phyloP scores from a whole-genome alignment of 2,888 invertebrate genomes.

The Cantharis nigra region DNA sequence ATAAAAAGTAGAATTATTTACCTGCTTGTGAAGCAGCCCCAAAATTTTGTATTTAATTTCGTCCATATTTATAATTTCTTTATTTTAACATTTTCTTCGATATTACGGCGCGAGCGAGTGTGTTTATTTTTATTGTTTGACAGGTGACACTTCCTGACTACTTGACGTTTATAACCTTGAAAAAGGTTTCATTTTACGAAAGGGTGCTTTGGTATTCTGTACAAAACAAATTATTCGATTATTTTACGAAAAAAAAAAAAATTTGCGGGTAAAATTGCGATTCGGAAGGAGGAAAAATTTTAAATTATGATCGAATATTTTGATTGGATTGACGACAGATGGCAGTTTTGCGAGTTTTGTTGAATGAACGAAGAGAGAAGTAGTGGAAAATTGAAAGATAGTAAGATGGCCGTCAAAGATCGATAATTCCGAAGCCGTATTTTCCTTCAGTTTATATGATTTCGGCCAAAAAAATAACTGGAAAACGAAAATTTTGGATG shows the following conservation, averaged over 20 bases:
- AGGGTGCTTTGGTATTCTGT: background rate
- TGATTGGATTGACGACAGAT: background rate
- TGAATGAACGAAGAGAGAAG: conserved; percentile 21
- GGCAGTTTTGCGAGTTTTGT: background rate
- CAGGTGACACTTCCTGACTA: background rate
- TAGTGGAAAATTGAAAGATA: conserved; percentile 11
- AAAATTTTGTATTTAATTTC: conserved; percentile 55
- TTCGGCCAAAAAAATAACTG: conserved; percentile 36
- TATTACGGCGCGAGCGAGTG: background rate
- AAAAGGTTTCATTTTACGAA: background rate
- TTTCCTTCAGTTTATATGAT: conserved; percentile 42
- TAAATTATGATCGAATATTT: background rate
- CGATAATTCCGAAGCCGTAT: conserved; percentile 49
- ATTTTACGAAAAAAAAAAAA: background rate
- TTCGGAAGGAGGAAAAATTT: background rate
- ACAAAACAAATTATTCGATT: background rate
- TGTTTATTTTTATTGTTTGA: conserved; percentile 3
- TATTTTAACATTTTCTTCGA: background rate
- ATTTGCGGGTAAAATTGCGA: background rate
- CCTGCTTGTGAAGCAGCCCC: conserved; percentile 53
- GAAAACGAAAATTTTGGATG: conserved; percentile 31
- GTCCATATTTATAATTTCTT: conserved; percentile 44
- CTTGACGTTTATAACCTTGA: background rate
- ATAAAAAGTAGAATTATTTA: conserved; percentile 27
- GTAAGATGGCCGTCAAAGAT: conserved; percentile 50